Evolutionary conservation across 2,113 vertebrate species (phyloP).

Genomic region (Rhabdomys dilectus): DNA sequence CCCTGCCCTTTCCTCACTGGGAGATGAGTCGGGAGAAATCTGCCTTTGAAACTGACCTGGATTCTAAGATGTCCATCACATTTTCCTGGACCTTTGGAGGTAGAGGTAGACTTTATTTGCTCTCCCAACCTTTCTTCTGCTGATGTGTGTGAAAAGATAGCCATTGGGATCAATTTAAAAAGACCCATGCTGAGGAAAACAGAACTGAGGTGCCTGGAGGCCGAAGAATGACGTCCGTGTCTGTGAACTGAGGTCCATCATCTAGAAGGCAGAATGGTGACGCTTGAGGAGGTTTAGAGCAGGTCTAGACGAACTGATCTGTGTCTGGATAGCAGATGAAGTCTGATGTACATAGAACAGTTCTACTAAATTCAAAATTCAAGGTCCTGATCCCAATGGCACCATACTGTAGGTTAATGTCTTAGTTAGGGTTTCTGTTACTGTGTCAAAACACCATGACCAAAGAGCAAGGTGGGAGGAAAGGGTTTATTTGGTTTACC

Average conservation of each 20-base stretch:
- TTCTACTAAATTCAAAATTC: neutral
- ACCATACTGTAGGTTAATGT: neutral
- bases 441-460: neutral
- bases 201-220: constrained; percentile 39
- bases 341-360: too few species aligned
- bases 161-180: constrained; percentile 30
- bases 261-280: neutral
- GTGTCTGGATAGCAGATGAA: neutral
- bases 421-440: too few species aligned
- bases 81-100: constrained; percentile 67
- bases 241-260: neutral
- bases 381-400: neutral
- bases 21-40: constrained; percentile 73
- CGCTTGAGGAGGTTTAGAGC: neutral
- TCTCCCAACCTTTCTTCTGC: constrained; percentile 2
- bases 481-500: neutral
- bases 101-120: constrained; percentile 53
- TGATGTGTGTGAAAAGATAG: constrained; percentile 36
- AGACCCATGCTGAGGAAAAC: constrained; percentile 40
- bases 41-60: constrained; percentile 81
- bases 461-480: neutral
- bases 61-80: constrained; percentile 62
- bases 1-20: constrained; percentile 33
- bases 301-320: neutral
- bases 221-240: neutral